A percentile compares a stretch with the other conserved stretches of the same genome.
These are phyloP conservation scores for Sesamia inferens DNA, from an alignment of 2,888 invertebrate genomes.

Conservation along the genomic window DNA sequence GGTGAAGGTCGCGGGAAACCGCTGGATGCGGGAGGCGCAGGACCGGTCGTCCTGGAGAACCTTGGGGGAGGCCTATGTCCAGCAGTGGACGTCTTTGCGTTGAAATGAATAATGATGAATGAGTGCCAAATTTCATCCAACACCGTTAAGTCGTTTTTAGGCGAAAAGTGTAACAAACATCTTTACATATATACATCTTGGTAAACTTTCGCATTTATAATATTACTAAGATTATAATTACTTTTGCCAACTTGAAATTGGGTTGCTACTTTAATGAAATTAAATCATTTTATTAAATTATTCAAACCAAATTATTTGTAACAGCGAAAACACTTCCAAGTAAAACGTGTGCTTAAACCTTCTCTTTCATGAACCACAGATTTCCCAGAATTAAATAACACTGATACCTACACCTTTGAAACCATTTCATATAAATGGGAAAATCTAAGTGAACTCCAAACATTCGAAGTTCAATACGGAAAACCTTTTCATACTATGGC, in stretches of 20 bases:
- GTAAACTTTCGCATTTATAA: too few relatives aligned
- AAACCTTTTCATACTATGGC: conserved; percentile 33
- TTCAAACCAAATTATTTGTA: neutral
- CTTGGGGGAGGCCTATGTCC: too few relatives aligned
- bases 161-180: too few relatives aligned
- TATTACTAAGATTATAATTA: neutral
- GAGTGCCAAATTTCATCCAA: too few relatives aligned
- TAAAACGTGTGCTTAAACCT: neutral
- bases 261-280: neutral
- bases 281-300: neutral
- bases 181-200: too few relatives aligned
- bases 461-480: conserved; percentile 34
- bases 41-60: too few relatives aligned
- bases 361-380: neutral
- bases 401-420: conserved; percentile 27
- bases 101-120: too few relatives aligned
- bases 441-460: conserved; percentile 49
- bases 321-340: neutral
- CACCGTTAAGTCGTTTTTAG: too few relatives aligned
- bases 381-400: conserved; percentile 32
- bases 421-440: conserved; percentile 44
- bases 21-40: too few relatives aligned
- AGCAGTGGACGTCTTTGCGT: too few relatives aligned
- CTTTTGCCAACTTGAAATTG: neutral
- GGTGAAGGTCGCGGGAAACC: too few relatives aligned